These are phyloP conservation scores for Psittacula cyanocephala DNA, from an alignment of 2,113 vertebrate species.

Conservation along the genomic window DNA sequence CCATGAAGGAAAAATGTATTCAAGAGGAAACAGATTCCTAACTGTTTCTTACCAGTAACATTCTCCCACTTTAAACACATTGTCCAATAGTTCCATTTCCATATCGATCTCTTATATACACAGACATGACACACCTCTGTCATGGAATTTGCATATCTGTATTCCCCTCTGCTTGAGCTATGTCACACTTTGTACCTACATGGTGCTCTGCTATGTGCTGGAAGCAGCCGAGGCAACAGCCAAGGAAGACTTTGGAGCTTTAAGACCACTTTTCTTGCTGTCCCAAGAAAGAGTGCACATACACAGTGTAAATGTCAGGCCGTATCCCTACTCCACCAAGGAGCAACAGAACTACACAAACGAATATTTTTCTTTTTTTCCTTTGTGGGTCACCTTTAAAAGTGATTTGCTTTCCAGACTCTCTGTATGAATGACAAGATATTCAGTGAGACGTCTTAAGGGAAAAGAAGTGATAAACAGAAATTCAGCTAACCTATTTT, in stretches of 20 bases:
- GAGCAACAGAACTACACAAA: neutral
- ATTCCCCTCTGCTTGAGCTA: neutral
- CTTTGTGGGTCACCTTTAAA: neutral
- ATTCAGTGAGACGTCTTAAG: neutral
- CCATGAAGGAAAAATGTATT: accelerated
- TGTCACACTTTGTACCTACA: accelerated
- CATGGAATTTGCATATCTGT: accelerated
- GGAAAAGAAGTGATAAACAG: slow-evolving; percentile 24
- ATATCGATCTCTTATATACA: accelerated
- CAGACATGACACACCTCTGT: too few relatives aligned
- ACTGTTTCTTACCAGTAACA: accelerated
- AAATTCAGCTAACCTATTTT: slow-evolving; percentile 32
- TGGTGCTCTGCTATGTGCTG: neutral
- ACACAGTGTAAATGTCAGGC: neutral
- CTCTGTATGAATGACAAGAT: neutral
- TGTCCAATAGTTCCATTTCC: neutral
- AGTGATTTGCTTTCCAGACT: neutral
- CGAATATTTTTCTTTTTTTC: neutral
- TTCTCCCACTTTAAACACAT: neutral
- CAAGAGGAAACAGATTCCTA: neutral
- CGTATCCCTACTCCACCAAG: neutral
- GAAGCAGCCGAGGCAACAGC: neutral
- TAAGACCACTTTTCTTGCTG: neutral
- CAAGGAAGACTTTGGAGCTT: neutral
- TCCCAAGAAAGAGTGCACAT: neutral